phyloP scores from a whole-genome alignment of 2,113 vertebrate species.

The Peromyscus maniculatus region DNA sequence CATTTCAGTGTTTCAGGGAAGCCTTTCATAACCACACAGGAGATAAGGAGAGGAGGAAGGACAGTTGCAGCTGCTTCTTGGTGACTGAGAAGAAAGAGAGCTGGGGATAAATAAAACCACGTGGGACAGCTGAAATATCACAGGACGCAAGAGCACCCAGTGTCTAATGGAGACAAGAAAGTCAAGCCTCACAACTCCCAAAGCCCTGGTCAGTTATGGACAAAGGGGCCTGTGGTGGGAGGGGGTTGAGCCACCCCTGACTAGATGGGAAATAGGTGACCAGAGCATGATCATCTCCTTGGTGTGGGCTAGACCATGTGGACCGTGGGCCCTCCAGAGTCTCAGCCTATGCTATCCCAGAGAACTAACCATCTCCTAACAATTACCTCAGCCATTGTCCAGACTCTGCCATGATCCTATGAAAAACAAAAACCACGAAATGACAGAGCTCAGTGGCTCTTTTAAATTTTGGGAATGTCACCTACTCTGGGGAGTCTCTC shows the following conservation, averaged over 20 bases:
- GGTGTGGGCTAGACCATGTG: too few species aligned
- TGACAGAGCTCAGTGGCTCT: not conserved
- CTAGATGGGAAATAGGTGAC: not conserved
- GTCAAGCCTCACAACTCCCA: not conserved
- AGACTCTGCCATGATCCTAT: not conserved
- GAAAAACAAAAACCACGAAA: not conserved
- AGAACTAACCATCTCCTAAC: not conserved
- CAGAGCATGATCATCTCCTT: not conserved
- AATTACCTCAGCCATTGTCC: not conserved
- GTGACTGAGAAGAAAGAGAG: not conserved
- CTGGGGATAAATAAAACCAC: not conserved
- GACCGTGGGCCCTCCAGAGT: not conserved
- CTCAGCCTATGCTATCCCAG: not conserved
- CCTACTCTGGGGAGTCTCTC: not conserved
- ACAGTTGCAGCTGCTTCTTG: not conserved
- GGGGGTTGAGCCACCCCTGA: not conserved
- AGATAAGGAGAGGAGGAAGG: not conserved
- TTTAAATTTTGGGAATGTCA: not conserved
- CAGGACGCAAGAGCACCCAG: fast-evolving
- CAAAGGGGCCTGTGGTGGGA: not conserved
- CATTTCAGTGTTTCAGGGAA: fast-evolving
- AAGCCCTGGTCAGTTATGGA: not conserved
- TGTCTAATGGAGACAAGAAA: too few species aligned
- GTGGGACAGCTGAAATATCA: not conserved
- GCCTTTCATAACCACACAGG: too few species aligned